A percentile compares a stretch with the other conserved stretches of the same genome.
These are phyloP conservation scores for Gymnocheta viridis DNA, from an alignment of 2,888 invertebrate genomes.

Conservation along the genomic window DNA sequence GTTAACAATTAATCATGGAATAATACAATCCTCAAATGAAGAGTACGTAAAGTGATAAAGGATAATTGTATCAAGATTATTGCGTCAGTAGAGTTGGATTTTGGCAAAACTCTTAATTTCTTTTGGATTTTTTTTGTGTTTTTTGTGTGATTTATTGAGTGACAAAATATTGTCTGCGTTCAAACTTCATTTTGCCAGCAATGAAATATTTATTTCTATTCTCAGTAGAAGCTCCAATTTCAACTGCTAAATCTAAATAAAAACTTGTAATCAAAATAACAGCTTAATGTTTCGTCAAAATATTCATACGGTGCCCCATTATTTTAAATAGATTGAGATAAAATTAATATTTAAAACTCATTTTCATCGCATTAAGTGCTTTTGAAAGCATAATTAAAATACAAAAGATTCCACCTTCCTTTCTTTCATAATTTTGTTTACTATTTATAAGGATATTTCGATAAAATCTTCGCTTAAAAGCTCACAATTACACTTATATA, in stretches of 20 bases:
- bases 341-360: constrained; percentile 39
- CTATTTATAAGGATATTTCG: not conserved
- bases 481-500: not conserved
- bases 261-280: not conserved
- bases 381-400: constrained; percentile 46
- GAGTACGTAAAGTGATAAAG: constrained; percentile 10
- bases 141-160: not conserved
- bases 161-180: not conserved
- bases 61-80: constrained; percentile 15
- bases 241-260: not conserved
- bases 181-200: not conserved
- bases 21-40: constrained; percentile 13
- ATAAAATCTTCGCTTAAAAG: not conserved
- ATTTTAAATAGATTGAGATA: not conserved
- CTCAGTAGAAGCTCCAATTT: not conserved
- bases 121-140: not conserved
- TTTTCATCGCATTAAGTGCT: constrained; percentile 38
- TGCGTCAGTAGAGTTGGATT: not conserved
- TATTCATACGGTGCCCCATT: not conserved
- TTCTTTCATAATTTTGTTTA: not conserved
- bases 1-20: constrained; percentile 61
- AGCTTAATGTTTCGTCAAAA: not conserved
- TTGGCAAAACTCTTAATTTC: not conserved
- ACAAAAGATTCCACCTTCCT: not conserved
- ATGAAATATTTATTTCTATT: not conserved